Evolutionary conservation across 2,797 vertebrate genomes (phyloP).

Genomic region (Monodelphis domestica): DNA sequence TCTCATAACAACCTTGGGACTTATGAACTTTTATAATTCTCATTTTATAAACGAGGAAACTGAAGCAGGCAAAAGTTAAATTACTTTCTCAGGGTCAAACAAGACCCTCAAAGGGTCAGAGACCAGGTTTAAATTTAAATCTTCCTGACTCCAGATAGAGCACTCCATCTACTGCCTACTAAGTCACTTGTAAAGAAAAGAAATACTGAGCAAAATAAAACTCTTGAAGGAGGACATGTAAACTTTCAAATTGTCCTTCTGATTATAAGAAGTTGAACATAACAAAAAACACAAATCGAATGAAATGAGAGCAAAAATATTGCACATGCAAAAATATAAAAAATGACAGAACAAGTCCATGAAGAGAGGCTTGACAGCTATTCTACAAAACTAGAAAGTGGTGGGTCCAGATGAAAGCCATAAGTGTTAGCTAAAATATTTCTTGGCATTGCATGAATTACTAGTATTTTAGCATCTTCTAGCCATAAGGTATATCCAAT

Average conservation of each 20-base stretch:
- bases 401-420: background rate
- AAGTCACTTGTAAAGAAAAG: background rate
- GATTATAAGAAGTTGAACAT: background rate
- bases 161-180: background rate
- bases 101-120: background rate
- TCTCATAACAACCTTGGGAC: background rate
- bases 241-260: background rate
- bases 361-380: background rate
- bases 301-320: background rate
- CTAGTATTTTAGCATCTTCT: background rate
- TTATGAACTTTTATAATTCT: background rate
- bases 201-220: background rate
- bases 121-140: background rate
- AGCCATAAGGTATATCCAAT: background rate
- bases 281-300: background rate
- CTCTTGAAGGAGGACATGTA: background rate
- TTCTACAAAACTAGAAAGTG: background rate
- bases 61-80: background rate
- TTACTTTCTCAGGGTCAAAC: background rate
- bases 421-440: background rate
- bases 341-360: background rate
- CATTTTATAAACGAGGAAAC: background rate
- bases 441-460: background rate
- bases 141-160: background rate
- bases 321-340: background rate